Evolutionary conservation across 2,888 invertebrate genomes (phyloP), one percentile per base, ranked within the genome.

Genomic region (Elmis aenea): DNA sequence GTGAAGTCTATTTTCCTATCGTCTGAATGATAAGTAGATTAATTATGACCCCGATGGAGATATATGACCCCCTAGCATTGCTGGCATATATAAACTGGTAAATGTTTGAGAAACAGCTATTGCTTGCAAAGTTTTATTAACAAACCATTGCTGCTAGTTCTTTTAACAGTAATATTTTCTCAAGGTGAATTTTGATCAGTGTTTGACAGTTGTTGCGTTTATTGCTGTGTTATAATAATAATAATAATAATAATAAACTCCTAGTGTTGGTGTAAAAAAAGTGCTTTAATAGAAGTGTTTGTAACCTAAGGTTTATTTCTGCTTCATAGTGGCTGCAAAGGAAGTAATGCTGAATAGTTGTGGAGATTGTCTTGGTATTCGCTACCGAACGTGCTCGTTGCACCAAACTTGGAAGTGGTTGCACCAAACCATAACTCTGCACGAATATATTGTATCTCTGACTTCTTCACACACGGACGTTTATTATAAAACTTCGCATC

Each of bases 371-470:
- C 76, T 89, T 77, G 87, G 85, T 76, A 84, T 89, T 74, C 84
- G 89, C 73, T 81, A 79, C 78, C 86, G 89, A 75, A 83, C 85
- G 71, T 85, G 83, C 73, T 79, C 81, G 72, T 81, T 89, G 72
- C 88, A 90, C 72, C 89, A 89, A 72, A 91, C 90, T 66, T 90
- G 87, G 85, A 90, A 90, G 89, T 91, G 90, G 90, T 74, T 91
- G 68, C 90, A 91, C 69, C 89, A 89, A 70, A 91, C 90, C 51
- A 84, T 86, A 61, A 83, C 83, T 58, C 77, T 90, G 43, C 90
- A 91, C 77, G 86, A 89, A 61, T 88, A 88, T 63, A 75, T 91
- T 60, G 85, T 89, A 70, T 80, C 85, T 56, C 77, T 87, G 58
- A 83, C 83, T 48, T 75, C 85, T 53, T 81, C 83, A 60, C 80